Evolutionary conservation across 2,113 vertebrate species (phyloP), one percentile per base, ranked within the genome.

Genomic region (Pipa parva): DNA sequence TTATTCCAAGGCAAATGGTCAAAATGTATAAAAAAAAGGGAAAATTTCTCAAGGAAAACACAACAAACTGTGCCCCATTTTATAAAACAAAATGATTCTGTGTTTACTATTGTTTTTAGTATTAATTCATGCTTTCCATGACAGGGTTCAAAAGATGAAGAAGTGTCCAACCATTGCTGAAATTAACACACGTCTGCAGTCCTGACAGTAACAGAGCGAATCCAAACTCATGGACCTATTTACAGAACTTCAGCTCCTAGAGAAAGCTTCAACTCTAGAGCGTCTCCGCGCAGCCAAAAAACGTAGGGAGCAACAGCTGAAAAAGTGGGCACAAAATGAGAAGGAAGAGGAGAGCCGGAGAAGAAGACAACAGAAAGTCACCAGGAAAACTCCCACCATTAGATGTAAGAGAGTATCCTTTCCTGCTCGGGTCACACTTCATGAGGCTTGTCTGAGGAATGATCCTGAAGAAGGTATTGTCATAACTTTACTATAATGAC

Each of bases 271-370:
- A 62, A 97, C 95, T 1, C 80, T 97, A 74, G 96, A 97, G 79
- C 85, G 96, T 51, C 91, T 98, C 66, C 85, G 94, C 17, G 87
- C 92, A 0, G 95, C 96, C 2, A 95, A 97, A 88, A 97, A 95
- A 78, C 84, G 95, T 5, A 86, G 95, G 11, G 89, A 91, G 0
- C 96, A 98, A 89, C 96, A 98, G 89, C 90, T 98, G 67, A 98
- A 98, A 80, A 88, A 93, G 36, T 98, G 96, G 96, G 94, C 94
- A 0, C 87, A 96, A 73, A 97, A 97, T 0, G 96, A 98, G 85
- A 95, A 97, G 74, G 96, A 97, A 75, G 90, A 96, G 88, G 93
- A 97, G 72, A 93, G 85, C 84, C 93, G 89, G 81, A 97, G 95
- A 72, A 79, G 92, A 24, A 94, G 93, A 74, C 92, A 93, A 0